phyloP scores from a whole-genome alignment of 2,888 invertebrate species.

The Epistrophe grossulariae region DNA sequence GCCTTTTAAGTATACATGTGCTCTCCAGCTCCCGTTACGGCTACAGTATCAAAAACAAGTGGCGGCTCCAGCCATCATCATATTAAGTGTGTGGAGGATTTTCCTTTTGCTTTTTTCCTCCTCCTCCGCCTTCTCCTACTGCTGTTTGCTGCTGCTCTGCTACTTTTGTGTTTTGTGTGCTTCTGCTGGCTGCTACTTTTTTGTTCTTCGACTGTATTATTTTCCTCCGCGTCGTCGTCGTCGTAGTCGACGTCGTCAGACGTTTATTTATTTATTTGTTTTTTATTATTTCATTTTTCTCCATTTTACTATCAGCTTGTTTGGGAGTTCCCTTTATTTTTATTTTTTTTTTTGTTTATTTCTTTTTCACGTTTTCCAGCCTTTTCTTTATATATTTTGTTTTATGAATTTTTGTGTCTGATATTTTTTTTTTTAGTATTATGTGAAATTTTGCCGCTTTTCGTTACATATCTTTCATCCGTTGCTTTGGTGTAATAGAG shows the following conservation, averaged over 20 bases:
- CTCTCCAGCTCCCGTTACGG: slow-evolving; percentile 34
- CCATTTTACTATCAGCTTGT: slow-evolving; percentile 72
- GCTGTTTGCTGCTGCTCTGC: slow-evolving; percentile 20
- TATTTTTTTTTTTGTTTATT: slow-evolving; percentile 30
- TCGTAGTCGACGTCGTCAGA: slow-evolving; percentile 56
- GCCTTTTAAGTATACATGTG: slow-evolving; percentile 69
- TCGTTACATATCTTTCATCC: slow-evolving; percentile 75
- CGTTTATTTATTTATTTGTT: slow-evolving; percentile 50
- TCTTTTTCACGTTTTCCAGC: slow-evolving; percentile 67
- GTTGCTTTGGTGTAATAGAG: slow-evolving; percentile 72
- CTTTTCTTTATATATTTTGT: slow-evolving; percentile 64
- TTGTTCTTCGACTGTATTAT: slow-evolving; percentile 71
- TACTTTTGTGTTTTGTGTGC: slow-evolving; percentile 36
- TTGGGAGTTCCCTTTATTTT: slow-evolving; percentile 63
- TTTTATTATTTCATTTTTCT: slow-evolving; percentile 58
- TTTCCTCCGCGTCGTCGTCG: slow-evolving; percentile 57
- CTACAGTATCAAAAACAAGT: slow-evolving; percentile 22
- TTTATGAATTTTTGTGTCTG: slow-evolving; percentile 71
- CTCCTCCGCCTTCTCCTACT: slow-evolving; percentile 25
- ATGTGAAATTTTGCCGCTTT: slow-evolving; percentile 67
- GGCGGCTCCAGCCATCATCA: slow-evolving; percentile 43
- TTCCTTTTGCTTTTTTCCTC: slow-evolving; percentile 65
- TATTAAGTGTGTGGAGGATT: slow-evolving; percentile 72
- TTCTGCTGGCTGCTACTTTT: slow-evolving; percentile 61
- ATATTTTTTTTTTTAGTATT: slow-evolving; percentile 68